Conservation (phyloP, 1,140 invertebrate species). For the Camponotus vicinus region DNA sequence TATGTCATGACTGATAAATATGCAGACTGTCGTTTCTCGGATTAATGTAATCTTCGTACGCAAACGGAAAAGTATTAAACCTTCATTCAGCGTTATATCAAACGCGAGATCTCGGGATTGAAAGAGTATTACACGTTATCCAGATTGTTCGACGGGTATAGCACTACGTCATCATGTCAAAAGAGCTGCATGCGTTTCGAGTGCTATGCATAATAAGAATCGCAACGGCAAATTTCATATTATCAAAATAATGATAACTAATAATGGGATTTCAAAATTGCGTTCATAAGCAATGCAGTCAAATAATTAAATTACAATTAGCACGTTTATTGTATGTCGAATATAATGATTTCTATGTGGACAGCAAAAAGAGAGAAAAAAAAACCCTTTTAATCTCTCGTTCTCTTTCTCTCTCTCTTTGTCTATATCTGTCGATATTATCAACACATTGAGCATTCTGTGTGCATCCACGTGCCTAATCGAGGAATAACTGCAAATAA, state of each 20-base stretch:
- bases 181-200: background rate
- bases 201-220: slow-evolving; percentile 7
- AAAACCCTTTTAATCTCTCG: background rate
- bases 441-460: slow-evolving; percentile 11
- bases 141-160: background rate
- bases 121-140: slow-evolving; percentile 25
- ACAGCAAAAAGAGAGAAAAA: background rate
- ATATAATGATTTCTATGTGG: slow-evolving; percentile 29
- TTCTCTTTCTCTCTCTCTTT: background rate
- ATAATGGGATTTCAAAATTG: slow-evolving; percentile 55
- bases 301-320: slow-evolving; percentile 63
- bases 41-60: slow-evolving; percentile 48
- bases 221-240: slow-evolving; percentile 2
- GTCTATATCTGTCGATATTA: slow-evolving; percentile 26
- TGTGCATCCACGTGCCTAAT: slow-evolving; percentile 42
- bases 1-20: slow-evolving; percentile 50
- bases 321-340: slow-evolving; percentile 31
- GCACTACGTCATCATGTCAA: background rate
- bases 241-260: slow-evolving; percentile 37
- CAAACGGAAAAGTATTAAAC: slow-evolving; percentile 50
- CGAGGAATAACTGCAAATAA: slow-evolving; percentile 50
- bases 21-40: slow-evolving; percentile 52
- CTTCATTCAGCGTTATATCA: slow-evolving; percentile 23
- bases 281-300: slow-evolving; percentile 32
- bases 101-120: slow-evolving; percentile 18